Conservation (phyloP, 2,113 vertebrate genomes). For the Ia io region DNA sequence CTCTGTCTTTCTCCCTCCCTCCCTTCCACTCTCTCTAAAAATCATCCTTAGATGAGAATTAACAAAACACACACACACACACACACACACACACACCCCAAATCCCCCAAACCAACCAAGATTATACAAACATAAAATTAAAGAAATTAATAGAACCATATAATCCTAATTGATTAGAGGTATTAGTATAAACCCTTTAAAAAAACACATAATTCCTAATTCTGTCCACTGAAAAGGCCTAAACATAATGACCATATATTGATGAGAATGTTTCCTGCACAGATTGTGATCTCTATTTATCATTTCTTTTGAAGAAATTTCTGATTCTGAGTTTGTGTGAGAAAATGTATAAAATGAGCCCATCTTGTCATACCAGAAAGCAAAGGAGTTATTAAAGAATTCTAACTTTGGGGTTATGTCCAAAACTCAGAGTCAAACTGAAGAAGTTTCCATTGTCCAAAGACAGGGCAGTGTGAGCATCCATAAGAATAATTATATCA, state of each 20-base stretch:
- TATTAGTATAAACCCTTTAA: conserved; percentile 3
- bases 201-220: neutral
- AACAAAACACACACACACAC: too few species aligned
- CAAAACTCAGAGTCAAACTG: neutral
- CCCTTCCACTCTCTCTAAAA: too few species aligned
- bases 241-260: neutral
- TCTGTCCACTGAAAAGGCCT: neutral
- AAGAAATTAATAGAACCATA: neutral
- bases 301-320: neutral
- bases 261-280: neutral
- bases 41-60: too few species aligned
- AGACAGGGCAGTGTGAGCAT: neutral
- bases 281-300: neutral
- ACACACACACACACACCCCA: too few species aligned
- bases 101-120: neutral
- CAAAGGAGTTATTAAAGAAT: neutral
- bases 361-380: neutral
- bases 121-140: neutral
- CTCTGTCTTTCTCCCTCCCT: too few species aligned
- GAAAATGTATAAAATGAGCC: neutral
- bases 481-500: neutral
- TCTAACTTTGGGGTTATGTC: neutral
- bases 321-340: neutral
- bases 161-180: neutral
- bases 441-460: neutral